phyloP scores from a whole-genome alignment of 2,797 vertebrate genomes.

The Benthosema pterotum region DNA sequence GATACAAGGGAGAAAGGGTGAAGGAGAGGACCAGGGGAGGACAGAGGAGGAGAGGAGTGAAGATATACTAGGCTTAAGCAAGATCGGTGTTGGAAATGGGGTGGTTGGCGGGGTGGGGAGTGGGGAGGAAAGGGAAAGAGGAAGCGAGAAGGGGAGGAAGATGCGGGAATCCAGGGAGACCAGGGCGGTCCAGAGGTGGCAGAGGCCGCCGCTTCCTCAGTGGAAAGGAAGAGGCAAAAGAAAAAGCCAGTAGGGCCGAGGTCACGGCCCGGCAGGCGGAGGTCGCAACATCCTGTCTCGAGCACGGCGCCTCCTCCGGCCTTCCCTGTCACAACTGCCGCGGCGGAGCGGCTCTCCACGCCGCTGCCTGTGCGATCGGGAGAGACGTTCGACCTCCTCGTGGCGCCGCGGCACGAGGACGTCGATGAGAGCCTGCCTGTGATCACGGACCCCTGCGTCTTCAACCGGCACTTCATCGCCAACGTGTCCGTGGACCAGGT shows the following conservation, averaged over 20 bases:
- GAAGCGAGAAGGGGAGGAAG: conserved; percentile 37
- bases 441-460: conserved; percentile 89
- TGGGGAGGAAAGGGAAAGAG: conserved; percentile 45
- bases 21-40: conserved; percentile 7
- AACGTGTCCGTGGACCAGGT: conserved; percentile 88
- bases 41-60: conserved; percentile 10
- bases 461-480: conserved; percentile 88
- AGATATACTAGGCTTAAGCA: neutral
- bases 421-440: conserved; percentile 54
- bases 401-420: conserved; percentile 18
- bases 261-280: conserved; percentile 51
- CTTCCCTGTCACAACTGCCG: conserved; percentile 13
- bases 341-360: conserved; percentile 16
- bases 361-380: conserved; percentile 22
- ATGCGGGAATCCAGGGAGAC: conserved; percentile 63
- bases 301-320: conserved; percentile 34
- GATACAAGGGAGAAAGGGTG: conserved; percentile 16
- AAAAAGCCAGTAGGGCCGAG: conserved; percentile 41
- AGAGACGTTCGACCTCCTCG: conserved; percentile 67
- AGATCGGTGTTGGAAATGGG: neutral
- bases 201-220: conserved; percentile 29
- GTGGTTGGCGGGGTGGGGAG: conserved; percentile 15
- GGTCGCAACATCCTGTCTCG: conserved; percentile 38
- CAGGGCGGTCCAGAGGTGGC: conserved; percentile 48
- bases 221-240: conserved; percentile 56